A percentile compares a stretch with the other conserved stretches of the same genome.
phyloP scores from a whole-genome alignment of 1,140 invertebrate genomes.

The Goniozus legneri region DNA sequence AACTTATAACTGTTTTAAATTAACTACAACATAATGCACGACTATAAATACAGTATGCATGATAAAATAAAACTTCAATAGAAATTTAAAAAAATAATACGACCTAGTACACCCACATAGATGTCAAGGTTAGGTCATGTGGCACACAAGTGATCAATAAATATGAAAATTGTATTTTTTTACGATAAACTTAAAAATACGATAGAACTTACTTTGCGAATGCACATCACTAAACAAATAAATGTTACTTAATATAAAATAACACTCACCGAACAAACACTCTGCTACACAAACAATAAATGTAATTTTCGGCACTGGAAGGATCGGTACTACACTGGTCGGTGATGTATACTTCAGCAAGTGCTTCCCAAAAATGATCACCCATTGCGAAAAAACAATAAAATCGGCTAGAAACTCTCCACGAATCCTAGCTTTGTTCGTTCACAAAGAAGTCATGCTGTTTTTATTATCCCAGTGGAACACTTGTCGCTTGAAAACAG shows the following conservation, averaged over 20 bases:
- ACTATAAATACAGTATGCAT: neutral
- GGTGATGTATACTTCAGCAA: conserved; percentile 46
- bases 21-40: neutral
- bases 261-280: conserved; percentile 40
- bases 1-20: neutral
- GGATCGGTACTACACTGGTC: conserved; percentile 31
- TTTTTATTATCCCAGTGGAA: too few relatives aligned
- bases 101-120: conserved; percentile 10
- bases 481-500: too few relatives aligned
- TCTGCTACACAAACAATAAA: conserved; percentile 47
- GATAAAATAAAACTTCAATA: neutral
- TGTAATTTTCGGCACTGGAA: conserved; percentile 36
- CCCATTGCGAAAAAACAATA: conserved; percentile 39
- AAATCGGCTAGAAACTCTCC: too few relatives aligned
- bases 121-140: conserved; percentile 45
- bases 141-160: conserved; percentile 41
- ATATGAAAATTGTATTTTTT: conserved; percentile 10
- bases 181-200: neutral
- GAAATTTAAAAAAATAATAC: conserved; percentile 2
- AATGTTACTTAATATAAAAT: neutral
- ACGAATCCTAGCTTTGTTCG: too few relatives aligned
- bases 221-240: neutral
- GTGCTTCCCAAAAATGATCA: conserved; percentile 44
- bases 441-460: too few relatives aligned
- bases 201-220: neutral